A percentile compares a stretch with the other conserved stretches of the same genome.
Evolutionary conservation across 2,113 vertebrate species (phyloP).

Genomic region (Otocyon megalotis): DNA sequence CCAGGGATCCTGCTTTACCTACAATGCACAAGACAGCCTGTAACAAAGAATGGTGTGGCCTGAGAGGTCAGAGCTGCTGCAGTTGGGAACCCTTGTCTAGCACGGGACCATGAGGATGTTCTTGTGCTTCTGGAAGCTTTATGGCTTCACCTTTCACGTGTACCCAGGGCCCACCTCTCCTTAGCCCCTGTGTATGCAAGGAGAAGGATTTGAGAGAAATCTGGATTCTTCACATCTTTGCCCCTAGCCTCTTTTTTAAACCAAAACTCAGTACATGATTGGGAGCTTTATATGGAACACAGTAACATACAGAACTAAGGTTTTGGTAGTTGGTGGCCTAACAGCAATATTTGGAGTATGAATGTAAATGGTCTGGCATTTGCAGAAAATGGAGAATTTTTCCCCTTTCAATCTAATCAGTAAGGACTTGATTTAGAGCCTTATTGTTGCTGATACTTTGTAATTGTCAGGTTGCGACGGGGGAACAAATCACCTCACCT

Average conservation of each 20-base stretch:
- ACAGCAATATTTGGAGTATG: background rate
- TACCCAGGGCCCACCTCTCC: background rate
- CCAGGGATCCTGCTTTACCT: background rate
- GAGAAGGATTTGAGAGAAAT: background rate
- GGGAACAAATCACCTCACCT: background rate
- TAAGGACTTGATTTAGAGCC: background rate
- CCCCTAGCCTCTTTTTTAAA: background rate
- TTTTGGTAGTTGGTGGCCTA: background rate
- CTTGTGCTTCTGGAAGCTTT: background rate
- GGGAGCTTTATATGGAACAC: background rate
- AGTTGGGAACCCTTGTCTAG: background rate
- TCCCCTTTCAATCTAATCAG: background rate
- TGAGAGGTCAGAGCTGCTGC: fast-evolving
- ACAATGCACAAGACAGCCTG: background rate
- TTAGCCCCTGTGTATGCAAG: no score
- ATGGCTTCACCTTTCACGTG: fast-evolving
- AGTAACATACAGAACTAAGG: background rate
- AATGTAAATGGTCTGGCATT: background rate
- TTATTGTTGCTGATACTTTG: background rate
- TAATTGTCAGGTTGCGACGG: background rate
- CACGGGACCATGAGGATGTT: fast-evolving
- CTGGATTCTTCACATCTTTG: background rate
- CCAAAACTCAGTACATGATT: background rate
- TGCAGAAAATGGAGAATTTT: background rate
- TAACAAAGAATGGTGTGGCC: background rate